A percentile compares a stretch with the other conserved stretches of the same genome.
phyloP scores from a whole-genome alignment of 2,888 invertebrate genomes.

The Sphaerophoria taeniata region DNA sequence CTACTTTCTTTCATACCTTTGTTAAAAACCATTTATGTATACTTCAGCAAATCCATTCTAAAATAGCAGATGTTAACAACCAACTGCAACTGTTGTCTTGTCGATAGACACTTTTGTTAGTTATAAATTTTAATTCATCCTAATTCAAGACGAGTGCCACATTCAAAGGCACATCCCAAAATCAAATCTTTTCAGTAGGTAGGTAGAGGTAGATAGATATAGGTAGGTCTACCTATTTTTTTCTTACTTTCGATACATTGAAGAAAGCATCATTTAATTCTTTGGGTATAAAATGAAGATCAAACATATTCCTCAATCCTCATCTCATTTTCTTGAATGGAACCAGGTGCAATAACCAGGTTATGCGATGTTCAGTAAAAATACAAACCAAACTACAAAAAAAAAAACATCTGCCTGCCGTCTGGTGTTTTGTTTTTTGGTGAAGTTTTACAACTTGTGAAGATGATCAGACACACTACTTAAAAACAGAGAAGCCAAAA shows the following conservation, averaged over 20 bases:
- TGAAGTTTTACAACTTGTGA: constrained; percentile 67
- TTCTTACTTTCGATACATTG: constrained; percentile 24
- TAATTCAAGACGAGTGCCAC: constrained; percentile 53
- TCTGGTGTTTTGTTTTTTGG: constrained; percentile 55
- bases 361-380: constrained; percentile 52
- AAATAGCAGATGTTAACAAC: constrained; percentile 42
- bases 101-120: neutral
- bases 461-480: constrained; percentile 44
- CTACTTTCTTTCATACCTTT: too few species aligned
- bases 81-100: constrained; percentile 17
- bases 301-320: constrained; percentile 49
- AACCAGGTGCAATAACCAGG: constrained; percentile 73
- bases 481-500: constrained; percentile 35
- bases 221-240: neutral
- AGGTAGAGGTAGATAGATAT: too few species aligned
- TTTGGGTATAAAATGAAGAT: constrained; percentile 43
- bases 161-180: constrained; percentile 41
- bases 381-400: constrained; percentile 30
- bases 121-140: constrained; percentile 9
- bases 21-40: too few species aligned
- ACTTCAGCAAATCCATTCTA: too few species aligned
- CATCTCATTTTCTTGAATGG: constrained; percentile 62
- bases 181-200: neutral
- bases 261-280: constrained; percentile 24
- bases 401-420: constrained; percentile 72